These are phyloP conservation scores for Lithophane ornitopus DNA, from an alignment of 2,888 invertebrate genomes.

Conservation along the genomic window DNA sequence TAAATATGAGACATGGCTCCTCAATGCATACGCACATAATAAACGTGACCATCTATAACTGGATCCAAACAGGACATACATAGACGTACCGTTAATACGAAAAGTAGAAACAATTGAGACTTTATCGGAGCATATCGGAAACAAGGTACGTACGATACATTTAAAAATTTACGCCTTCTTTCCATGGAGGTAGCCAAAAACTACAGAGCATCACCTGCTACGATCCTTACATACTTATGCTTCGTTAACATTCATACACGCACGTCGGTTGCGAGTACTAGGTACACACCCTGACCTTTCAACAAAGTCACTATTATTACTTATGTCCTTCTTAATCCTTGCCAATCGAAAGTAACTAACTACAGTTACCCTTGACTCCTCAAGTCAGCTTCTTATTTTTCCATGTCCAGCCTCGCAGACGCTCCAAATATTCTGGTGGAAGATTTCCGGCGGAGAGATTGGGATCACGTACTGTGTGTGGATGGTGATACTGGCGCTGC, in stretches of 20 bases:
- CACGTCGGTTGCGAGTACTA: no score
- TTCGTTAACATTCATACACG: no score
- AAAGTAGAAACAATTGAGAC: background rate
- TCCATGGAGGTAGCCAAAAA: no score
- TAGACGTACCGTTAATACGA: background rate
- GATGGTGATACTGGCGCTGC: conserved; percentile 94
- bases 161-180: no score
- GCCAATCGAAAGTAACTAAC: background rate
- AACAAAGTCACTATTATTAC: no score
- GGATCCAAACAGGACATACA: no score
- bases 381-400: background rate
- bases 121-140: background rate
- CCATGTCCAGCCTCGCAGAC: conserved; percentile 93
- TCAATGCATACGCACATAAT: no score
- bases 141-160: no score
- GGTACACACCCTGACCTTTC: no score
- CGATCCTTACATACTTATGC: no score
- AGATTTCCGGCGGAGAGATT: conserved; percentile 92
- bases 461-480: conserved; percentile 95
- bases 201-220: no score
- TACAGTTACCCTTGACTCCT: background rate
- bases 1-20: no score
- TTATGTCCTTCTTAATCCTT: background rate
- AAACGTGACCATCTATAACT: background rate
- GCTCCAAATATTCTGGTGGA: conserved; percentile 94